Conservation (phyloP, 2,113 vertebrate genomes). For the Gopherus evgoodei region DNA sequence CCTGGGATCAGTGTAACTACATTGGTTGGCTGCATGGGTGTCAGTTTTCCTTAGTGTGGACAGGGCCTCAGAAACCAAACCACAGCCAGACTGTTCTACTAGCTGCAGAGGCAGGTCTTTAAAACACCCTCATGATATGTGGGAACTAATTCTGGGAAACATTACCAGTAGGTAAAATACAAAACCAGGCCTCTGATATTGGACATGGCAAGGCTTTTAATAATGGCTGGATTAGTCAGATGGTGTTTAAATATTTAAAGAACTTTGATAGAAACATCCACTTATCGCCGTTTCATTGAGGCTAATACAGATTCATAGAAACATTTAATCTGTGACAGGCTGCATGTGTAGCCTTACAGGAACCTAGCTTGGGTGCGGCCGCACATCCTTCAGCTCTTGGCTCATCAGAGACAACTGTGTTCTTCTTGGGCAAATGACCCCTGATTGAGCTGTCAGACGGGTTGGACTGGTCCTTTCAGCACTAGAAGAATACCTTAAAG, state of each 20-base stretch:
- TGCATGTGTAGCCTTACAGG: no score
- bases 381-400: neutral
- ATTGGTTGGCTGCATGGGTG: no score
- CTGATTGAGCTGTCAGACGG: neutral
- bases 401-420: neutral
- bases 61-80: neutral
- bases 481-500: neutral
- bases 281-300: neutral
- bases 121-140: neutral
- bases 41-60: neutral
- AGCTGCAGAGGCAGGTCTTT: neutral
- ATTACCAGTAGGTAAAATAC: neutral
- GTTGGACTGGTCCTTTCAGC: neutral
- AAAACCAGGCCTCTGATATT: neutral
- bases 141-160: neutral
- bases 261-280: neutral
- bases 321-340: neutral
- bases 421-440: neutral
- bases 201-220: neutral
- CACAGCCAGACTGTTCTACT: neutral
- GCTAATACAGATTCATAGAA: neutral
- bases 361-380: neutral
- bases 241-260: neutral
- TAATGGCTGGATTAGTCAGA: neutral
- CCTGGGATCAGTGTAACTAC: neutral